Evolutionary conservation across 2,797 vertebrate genomes (phyloP).

Genomic region (Anisognathus igniventris): DNA sequence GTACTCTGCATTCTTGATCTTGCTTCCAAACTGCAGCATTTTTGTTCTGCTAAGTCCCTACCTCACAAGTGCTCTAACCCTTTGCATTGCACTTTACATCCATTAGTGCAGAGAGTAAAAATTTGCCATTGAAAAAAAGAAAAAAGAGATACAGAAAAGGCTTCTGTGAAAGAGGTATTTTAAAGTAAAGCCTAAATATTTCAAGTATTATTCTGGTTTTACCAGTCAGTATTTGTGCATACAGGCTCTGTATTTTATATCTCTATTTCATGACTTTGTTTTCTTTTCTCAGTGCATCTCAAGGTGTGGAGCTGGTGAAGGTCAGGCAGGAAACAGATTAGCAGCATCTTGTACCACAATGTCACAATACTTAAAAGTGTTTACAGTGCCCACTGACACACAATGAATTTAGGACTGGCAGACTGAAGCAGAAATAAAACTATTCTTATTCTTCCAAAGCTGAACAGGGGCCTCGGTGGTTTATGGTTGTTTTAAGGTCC

Average conservation of each 20-base stretch:
- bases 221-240: neutral
- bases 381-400: constrained; percentile 75
- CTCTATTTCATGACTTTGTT: neutral
- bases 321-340: constrained; percentile 70
- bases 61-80: neutral
- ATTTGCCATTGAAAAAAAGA: neutral
- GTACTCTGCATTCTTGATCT: neutral
- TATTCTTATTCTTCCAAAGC: constrained; percentile 68
- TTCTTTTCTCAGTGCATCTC: neutral
- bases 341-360: constrained; percentile 67
- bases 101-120: neutral
- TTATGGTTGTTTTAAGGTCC: constrained; percentile 79
- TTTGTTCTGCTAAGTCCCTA: neutral
- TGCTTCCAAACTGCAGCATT: neutral
- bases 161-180: neutral
- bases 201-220: neutral
- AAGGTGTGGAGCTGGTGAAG: constrained; percentile 55
- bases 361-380: constrained; percentile 79
- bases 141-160: neutral
- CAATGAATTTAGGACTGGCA: constrained; percentile 71
- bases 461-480: constrained; percentile 69
- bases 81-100: neutral
- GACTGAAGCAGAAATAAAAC: constrained; percentile 64
- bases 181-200: neutral
- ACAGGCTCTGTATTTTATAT: neutral